Conservation (phyloP, 1,140 invertebrate species). For the Leptinotarsa undecemlineata region DNA sequence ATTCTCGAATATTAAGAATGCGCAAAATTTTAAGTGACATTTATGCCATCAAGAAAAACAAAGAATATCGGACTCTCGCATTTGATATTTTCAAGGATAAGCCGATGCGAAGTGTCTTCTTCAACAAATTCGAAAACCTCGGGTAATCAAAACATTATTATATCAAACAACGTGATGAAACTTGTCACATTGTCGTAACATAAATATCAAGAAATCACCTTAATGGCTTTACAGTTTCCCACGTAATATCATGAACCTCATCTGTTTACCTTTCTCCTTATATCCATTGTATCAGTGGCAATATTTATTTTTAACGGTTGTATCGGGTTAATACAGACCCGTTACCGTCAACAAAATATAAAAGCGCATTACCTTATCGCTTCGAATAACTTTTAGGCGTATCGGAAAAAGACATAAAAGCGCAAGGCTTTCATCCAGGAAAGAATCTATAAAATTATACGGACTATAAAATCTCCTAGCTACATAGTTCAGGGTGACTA, state of each 20-base stretch:
- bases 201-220: no score
- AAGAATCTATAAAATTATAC: slow-evolving; percentile 20
- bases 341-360: slow-evolving; percentile 7
- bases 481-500: slow-evolving; percentile 14
- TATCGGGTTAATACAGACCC: neutral
- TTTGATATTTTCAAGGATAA: no score
- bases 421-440: slow-evolving; percentile 6
- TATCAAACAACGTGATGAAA: no score
- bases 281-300: neutral
- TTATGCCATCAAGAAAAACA: no score
- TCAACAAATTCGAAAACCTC: no score
- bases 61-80: no score
- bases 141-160: no score
- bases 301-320: slow-evolving; percentile 2
- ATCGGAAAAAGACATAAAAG: slow-evolving; percentile 17
- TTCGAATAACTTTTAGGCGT: neutral
- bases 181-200: no score
- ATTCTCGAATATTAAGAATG: no score
- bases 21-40: no score
- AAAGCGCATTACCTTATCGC: slow-evolving; percentile 5
- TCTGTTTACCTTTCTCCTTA: neutral
- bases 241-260: neutral
- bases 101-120: no score
- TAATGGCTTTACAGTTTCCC: no score
- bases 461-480: slow-evolving; percentile 11